Conservation (phyloP, 2,888 invertebrate species). For the Athrips mouffetella region DNA sequence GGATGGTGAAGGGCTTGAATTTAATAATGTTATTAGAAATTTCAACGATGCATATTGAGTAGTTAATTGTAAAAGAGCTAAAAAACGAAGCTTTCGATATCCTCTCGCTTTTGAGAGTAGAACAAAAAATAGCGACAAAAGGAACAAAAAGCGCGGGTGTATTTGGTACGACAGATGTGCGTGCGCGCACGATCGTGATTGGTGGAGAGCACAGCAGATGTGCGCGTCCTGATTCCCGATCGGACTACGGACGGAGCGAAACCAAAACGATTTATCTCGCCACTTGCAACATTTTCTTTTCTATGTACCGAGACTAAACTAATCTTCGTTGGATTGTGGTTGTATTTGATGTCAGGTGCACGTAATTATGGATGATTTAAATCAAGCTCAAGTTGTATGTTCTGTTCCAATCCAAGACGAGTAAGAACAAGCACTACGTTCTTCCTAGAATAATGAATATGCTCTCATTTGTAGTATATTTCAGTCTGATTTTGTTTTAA, state of each 20-base stretch:
- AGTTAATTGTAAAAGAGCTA: constrained; percentile 14
- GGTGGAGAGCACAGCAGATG: constrained; percentile 59
- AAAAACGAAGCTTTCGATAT: constrained; percentile 31
- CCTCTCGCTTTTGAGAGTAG: constrained; percentile 8
- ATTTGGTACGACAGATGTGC: constrained; percentile 61
- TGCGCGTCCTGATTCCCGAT: constrained; percentile 27
- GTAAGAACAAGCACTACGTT: no score
- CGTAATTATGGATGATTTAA: constrained; percentile 8
- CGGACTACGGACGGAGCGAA: constrained; percentile 31
- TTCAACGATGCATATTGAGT: neutral
- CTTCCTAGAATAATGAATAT: no score
- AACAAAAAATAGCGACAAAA: constrained; percentile 59
- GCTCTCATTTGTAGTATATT: no score
- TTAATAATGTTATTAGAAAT: neutral
- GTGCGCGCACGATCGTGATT: constrained; percentile 55
- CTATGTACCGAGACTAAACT: constrained; percentile 6
- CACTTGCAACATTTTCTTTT: constrained; percentile 33
- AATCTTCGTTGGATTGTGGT: no score
- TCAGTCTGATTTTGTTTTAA: neutral
- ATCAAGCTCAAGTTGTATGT: neutral
- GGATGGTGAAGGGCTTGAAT: no score
- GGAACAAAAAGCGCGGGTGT: constrained; percentile 51
- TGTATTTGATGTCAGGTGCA: constrained; percentile 11
- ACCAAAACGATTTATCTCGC: constrained; percentile 39
- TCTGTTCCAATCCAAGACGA: no score